phyloP scores from a whole-genome alignment of 2,797 vertebrate genomes.

The Apogon talboti region DNA sequence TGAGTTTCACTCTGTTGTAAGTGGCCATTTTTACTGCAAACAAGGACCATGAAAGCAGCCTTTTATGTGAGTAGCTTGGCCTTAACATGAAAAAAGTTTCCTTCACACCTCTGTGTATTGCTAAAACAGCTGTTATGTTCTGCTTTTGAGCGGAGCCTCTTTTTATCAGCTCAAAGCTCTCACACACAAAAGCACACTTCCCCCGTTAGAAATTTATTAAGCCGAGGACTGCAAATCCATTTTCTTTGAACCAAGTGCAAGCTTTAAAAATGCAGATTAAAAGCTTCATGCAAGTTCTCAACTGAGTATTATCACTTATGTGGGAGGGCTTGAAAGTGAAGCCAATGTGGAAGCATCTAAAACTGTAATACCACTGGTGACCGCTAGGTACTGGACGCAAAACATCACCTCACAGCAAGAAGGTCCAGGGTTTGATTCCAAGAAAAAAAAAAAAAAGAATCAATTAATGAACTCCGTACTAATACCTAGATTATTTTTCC shows the following conservation, averaged over 20 bases:
- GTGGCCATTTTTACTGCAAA: slow-evolving; percentile 52
- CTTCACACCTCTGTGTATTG: slow-evolving; percentile 54
- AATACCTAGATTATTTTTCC: too few relatives aligned
- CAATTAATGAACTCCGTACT: too few relatives aligned
- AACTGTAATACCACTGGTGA: too few relatives aligned
- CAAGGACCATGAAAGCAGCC: slow-evolving; percentile 55
- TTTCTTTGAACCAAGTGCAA: slow-evolving; percentile 15
- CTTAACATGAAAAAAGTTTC: slow-evolving; percentile 49
- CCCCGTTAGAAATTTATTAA: slow-evolving; percentile 30
- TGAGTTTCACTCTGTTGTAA: slow-evolving; percentile 36
- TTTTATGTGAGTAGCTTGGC: slow-evolving; percentile 59
- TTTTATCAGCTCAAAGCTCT: slow-evolving; percentile 43
- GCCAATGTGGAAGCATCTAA: too few relatives aligned
- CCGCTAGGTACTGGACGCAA: too few relatives aligned
- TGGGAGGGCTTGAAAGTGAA: too few relatives aligned
- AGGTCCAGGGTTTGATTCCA: too few relatives aligned
- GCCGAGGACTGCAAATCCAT: slow-evolving; percentile 14
- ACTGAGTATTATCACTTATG: slow-evolving; percentile 6
- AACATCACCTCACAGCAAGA: too few relatives aligned
- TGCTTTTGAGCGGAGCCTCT: slow-evolving; percentile 37
- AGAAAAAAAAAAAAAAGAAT: too few relatives aligned
- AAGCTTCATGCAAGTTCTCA: slow-evolving; percentile 15
- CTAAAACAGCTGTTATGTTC: slow-evolving; percentile 64
- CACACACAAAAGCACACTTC: slow-evolving; percentile 36
- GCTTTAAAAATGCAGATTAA: slow-evolving; percentile 23